phyloP scores from a whole-genome alignment of 2,797 vertebrate genomes.

The Phoebastria nigripes region DNA sequence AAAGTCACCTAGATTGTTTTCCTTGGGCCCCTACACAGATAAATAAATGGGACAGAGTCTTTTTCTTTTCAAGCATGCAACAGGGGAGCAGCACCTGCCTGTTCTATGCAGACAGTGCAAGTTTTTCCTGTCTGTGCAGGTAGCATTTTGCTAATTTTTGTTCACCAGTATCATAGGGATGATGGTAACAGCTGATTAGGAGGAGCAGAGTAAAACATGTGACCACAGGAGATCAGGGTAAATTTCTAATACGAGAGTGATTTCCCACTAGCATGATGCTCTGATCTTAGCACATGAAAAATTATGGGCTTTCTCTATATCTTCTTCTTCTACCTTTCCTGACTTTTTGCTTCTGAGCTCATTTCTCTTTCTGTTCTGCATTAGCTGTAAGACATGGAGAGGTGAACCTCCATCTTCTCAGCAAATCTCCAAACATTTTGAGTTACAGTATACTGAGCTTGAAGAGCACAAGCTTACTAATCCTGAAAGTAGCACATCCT shows the following conservation, averaged over 20 bases:
- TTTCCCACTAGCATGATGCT: not conserved
- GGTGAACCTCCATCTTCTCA: not conserved
- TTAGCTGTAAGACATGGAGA: not conserved
- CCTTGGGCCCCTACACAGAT: fast-evolving
- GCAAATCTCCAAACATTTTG: not conserved
- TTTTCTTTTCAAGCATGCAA: not conserved
- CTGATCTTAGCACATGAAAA: not conserved
- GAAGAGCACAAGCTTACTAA: not conserved
- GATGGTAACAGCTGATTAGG: not conserved
- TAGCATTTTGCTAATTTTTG: not conserved
- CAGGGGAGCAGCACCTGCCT: not conserved
- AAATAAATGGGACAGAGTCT: not conserved
- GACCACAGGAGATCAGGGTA: not conserved
- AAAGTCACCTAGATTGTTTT: not conserved
- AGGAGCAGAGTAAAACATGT: not conserved
- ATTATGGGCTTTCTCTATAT: not conserved
- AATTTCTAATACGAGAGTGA: not conserved
- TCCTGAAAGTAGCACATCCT: not conserved
- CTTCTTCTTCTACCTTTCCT: not conserved
- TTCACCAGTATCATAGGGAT: not conserved
- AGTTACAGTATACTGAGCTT: not conserved
- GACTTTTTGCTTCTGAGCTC: not conserved
- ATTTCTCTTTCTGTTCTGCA: not conserved
- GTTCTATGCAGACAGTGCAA: not conserved
- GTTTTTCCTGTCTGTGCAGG: not conserved